Base-by-base conservation (phyloP, 64 coral and sea anemone genomes). In the Hydrozoanthus tunicans region DNA sequence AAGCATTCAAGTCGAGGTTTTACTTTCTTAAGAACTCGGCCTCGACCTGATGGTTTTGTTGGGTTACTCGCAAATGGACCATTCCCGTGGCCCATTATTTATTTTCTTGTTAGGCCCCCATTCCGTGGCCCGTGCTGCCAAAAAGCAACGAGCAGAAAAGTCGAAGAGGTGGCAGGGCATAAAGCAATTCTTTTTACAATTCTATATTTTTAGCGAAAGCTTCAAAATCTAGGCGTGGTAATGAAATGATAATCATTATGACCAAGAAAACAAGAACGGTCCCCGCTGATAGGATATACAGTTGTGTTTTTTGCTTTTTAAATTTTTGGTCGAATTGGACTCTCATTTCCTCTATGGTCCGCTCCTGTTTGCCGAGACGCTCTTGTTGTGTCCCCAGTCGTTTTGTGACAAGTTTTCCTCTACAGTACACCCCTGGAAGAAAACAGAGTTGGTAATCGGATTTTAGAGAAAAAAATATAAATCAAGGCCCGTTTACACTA, bases 281-380 rank as follows among this genome's bases (percentile, higher is more conserved):
- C 2, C 92, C 92, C 9, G 92, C 84, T 14, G 89, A 73, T 54
- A 93, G 59, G 77, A 62, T 89, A 27, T 93, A 84, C 62, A 80
- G 84, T n/a, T 78, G 64, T 11, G 61, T 70, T 53, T 81, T 77
- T 24, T 93, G 77, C 7, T 70, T 12, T 43, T 70, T 78, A 55
- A 89, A 60, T 5, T 89, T 64, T 8, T 93, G 77, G 13, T 78
- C 20, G 9, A 93, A 53, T 20, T 89, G 65, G 73, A 17, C 59
- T 32, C 81, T 89, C 14, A 81, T 5, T 53, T 89, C 73, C 51
- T 89, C 56, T 6, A 81, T 54, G 62, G 6, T 62, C 62, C 62
- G 66, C 14, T 88, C 59, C 17, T 60, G 64, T 53, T 80, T 73
- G 23, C 60, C 62, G 3, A 93, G 25, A 59, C 43, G 76, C 8